Conservation (phyloP, 2,797 vertebrate genomes). For the Odontamblyopus rebecca region DNA sequence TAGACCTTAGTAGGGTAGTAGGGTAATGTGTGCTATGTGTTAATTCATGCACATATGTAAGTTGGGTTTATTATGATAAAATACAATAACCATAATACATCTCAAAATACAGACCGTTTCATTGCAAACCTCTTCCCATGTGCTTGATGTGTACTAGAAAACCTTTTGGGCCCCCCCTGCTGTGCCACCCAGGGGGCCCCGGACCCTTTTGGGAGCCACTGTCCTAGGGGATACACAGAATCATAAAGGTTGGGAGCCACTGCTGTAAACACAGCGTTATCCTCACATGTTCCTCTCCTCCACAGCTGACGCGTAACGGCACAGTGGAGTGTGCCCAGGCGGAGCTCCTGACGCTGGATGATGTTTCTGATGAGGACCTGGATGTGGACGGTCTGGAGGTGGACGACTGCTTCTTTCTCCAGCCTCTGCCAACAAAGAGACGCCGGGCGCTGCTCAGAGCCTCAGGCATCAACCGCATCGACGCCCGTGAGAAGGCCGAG, state of each 20-base stretch:
- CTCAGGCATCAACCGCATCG: slow-evolving; percentile 91
- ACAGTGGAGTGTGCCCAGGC: slow-evolving; percentile 91
- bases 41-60: not conserved
- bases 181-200: not conserved
- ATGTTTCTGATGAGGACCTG: slow-evolving; percentile 92
- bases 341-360: slow-evolving; percentile 88
- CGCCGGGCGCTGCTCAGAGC: slow-evolving; percentile 89
- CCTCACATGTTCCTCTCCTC: slow-evolving; percentile 5
- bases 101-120: not conserved
- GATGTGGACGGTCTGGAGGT: slow-evolving; percentile 91
- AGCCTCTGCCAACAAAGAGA: slow-evolving; percentile 90
- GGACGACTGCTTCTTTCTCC: slow-evolving; percentile 94
- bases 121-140: not conserved
- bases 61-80: no score
- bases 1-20: no score
- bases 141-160: not conserved
- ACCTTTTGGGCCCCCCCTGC: not conserved
- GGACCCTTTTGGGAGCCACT: no score
- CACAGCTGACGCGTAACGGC: slow-evolving; percentile 90
- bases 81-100: no score
- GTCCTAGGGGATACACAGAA: no score
- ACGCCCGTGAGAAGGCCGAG: slow-evolving; percentile 91
- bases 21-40: no score
- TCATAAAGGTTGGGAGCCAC: not conserved
- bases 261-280: not conserved